Conservation (phyloP, 2,113 vertebrate species). For the Sigmodon hispidus region DNA sequence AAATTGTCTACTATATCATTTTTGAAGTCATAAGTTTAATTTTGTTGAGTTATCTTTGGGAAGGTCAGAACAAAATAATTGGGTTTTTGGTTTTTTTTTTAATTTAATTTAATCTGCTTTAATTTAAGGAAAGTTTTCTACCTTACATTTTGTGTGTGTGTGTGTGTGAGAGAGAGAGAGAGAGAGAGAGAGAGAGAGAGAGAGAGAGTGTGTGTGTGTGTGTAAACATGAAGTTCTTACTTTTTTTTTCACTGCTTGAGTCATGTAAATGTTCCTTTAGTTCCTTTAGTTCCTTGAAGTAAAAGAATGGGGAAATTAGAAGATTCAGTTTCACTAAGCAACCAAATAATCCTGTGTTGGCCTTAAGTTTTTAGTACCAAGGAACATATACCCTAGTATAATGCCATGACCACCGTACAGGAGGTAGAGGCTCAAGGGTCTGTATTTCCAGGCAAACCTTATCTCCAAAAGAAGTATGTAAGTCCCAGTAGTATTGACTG, state of each 20-base stretch:
- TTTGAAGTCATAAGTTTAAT: conserved; percentile 64
- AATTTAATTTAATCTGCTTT: conserved; percentile 53
- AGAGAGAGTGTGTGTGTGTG: no score
- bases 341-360: neutral
- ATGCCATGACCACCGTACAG: neutral
- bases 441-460: neutral
- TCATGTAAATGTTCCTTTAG: conserved; percentile 14
- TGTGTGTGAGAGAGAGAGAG: no score
- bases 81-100: neutral
- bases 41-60: conserved; percentile 48
- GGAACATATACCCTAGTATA: neutral
- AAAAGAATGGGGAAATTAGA: neutral
- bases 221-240: neutral
- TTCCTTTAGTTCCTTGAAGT: no score
- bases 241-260: neutral
- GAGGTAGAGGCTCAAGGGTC: neutral
- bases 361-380: conserved; percentile 27
- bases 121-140: conserved; percentile 41
- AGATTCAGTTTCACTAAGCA: neutral
- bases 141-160: neutral
- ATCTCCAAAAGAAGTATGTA: neutral
- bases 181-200: no score
- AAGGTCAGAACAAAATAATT: conserved; percentile 38
- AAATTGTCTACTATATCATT: neutral
- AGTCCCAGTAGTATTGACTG: neutral